Evolutionary conservation across 2,888 invertebrate genomes (phyloP).

Genomic region (Nysson spinosus): DNA sequence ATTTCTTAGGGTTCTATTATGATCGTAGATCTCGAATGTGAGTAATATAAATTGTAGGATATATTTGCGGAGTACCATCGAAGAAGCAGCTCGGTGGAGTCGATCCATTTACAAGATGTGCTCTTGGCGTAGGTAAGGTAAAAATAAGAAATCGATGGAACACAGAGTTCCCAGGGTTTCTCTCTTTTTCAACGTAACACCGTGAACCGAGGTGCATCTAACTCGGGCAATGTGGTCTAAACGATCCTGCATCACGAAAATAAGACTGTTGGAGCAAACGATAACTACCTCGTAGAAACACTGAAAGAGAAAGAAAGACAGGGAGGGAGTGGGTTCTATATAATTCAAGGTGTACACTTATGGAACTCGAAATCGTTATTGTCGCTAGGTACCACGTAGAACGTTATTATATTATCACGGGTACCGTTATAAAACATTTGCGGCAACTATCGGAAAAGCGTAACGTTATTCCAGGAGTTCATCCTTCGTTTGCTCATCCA

Average conservation of each 20-base stretch:
- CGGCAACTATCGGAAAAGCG: conserved; percentile 32
- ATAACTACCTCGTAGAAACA: conserved; percentile 36
- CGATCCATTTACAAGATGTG: conserved; percentile 55
- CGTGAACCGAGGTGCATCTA: neutral
- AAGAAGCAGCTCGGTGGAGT: conserved; percentile 43
- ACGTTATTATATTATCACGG: conserved; percentile 43
- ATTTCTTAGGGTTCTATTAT: too few relatives aligned
- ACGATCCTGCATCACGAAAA: conserved; percentile 43
- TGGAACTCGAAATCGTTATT: conserved; percentile 39
- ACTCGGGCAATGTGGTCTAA: conserved; percentile 27
- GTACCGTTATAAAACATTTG: conserved; percentile 18
- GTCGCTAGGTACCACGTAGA: conserved; percentile 19
- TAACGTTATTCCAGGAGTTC: conserved; percentile 27
- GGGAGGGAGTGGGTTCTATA: conserved; percentile 19
- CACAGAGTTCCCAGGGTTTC: neutral
- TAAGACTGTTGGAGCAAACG: conserved; percentile 49
- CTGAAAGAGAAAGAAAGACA: conserved; percentile 21
- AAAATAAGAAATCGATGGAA: conserved; percentile 52
- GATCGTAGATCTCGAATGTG: too few relatives aligned
- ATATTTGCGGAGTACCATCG: conserved; percentile 25
- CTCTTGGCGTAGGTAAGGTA: conserved; percentile 39
- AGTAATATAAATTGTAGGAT: too few relatives aligned
- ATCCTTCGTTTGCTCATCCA: neutral
- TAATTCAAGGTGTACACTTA: conserved; percentile 35
- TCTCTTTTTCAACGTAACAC: neutral